A percentile compares a stretch with the other conserved stretches of the same genome.
Evolutionary conservation across 1,140 invertebrate species (phyloP).

Genomic region (Patella vulgata): DNA sequence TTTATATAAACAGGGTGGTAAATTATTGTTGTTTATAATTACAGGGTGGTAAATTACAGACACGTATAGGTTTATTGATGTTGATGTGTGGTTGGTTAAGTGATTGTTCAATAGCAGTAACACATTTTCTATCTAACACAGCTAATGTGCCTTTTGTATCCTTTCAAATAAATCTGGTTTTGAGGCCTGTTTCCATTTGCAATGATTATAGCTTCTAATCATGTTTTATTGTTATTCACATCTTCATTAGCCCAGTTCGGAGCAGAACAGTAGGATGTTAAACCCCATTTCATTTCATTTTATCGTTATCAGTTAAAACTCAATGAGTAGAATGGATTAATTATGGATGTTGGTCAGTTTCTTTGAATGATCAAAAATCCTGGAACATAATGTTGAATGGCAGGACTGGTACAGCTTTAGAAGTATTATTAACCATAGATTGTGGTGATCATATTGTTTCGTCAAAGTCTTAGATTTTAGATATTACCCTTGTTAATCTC

Average conservation of each 20-base stretch:
- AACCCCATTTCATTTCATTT: constrained; percentile 7
- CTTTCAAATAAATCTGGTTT: constrained; percentile 38
- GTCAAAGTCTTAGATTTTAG: no score
- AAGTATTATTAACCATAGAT: no score
- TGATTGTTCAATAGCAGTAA: constrained; percentile 85
- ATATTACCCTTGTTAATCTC: no score
- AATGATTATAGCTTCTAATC: neutral
- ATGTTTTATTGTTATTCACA: neutral
- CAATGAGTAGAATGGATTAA: no score
- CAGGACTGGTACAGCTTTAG: no score
- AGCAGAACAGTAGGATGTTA: no score
- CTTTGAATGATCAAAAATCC: no score
- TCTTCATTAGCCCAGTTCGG: no score
- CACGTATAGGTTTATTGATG: constrained; percentile 91
- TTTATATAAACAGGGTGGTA: no score
- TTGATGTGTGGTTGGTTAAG: constrained; percentile 89
- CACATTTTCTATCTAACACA: constrained; percentile 84
- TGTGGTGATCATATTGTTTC: no score
- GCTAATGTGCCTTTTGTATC: constrained; percentile 83
- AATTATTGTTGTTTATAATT: constrained; percentile 24
- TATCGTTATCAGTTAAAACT: neutral
- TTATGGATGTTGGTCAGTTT: no score
- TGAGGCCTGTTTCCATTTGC: neutral
- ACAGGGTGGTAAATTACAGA: constrained; percentile 83
- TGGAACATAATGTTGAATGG: no score